Conservation (phyloP, 1,140 invertebrate species). For the Pomacea maculata region DNA sequence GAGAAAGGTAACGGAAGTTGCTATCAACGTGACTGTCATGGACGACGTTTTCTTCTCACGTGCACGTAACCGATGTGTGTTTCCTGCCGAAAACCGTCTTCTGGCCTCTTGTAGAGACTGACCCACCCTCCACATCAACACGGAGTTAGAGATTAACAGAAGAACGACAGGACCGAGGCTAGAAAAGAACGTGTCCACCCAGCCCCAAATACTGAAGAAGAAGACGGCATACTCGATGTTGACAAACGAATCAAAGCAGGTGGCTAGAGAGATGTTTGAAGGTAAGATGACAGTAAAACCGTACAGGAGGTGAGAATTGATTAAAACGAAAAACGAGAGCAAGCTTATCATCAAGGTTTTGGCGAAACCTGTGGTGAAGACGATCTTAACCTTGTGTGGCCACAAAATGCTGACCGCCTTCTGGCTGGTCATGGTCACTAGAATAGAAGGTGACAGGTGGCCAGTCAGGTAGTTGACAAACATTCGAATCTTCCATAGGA, state of each 20-base stretch:
- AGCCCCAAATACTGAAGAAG: background rate
- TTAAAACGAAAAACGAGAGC: too few species aligned
- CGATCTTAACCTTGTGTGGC: background rate
- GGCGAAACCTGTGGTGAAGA: background rate
- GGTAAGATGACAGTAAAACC: too few species aligned
- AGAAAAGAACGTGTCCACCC: background rate
- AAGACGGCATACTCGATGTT: background rate
- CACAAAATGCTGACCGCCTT: background rate
- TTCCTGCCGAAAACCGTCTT: background rate
- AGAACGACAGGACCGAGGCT: background rate
- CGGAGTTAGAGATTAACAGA: background rate
- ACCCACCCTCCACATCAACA: background rate
- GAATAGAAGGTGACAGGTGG: background rate
- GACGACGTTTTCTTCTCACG: background rate
- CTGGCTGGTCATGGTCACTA: background rate
- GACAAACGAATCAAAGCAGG: too few species aligned
- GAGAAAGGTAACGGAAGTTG: background rate
- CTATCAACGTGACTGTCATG: background rate
- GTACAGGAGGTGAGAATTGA: too few species aligned
- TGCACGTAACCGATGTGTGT: too few species aligned
- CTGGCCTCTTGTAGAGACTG: background rate
- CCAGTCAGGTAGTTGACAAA: background rate
- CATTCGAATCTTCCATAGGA: background rate
- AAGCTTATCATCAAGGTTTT: too few species aligned
- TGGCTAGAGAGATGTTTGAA: too few species aligned